Base-by-base conservation (phyloP, 1,140 invertebrate species). In the Solenopsis fugax region DNA sequence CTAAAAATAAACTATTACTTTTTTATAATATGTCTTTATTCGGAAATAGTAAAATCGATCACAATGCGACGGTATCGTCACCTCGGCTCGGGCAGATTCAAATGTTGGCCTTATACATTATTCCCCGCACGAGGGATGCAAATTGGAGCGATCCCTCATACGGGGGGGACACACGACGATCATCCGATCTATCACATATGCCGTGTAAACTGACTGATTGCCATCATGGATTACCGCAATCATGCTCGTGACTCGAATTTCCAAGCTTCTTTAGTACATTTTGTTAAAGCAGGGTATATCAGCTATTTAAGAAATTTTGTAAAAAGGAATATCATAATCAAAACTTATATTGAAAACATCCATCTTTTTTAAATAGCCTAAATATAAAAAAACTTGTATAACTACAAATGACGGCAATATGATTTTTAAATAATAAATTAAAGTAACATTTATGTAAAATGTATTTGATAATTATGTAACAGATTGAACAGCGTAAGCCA, bases 61-160 rank as follows among this genome's bases (percentile, higher is more conserved):
- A 24, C 12, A 60, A 60, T 84, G 9, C 54, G 45, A 65, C 37
- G 85, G 87, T 88, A 90, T 56, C 77, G 76, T 58, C 64, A 81
- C 50, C 41, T 56, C 77, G 72, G 81, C 64, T 88, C 56, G 45
- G 60, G 64, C 54, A 85, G 71, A 78, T 73, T 64, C 37, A 64
- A 82, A 73, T 18, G 76, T 75, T n/a, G 18, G 7, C 21, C 65
- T 64, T 84, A 92, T 92, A 81, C 87, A 89, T 91, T 93, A 93
- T 93, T 93, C 92, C 76, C 37, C 76, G 82, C 92, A 93, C 92
- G 92, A 75, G 73, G 73, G 90, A 93, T 93, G 92, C 91, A 92
- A 93, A 93, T 93, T 84, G 88, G 62, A 81, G 85, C 88, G 89
- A 93, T 93, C 90, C 80, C 85, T 93, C 89, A 92, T 73, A 71